Evolutionary conservation across 2,888 invertebrate species (phyloP).

Genomic region (Ectemnius continuus): DNA sequence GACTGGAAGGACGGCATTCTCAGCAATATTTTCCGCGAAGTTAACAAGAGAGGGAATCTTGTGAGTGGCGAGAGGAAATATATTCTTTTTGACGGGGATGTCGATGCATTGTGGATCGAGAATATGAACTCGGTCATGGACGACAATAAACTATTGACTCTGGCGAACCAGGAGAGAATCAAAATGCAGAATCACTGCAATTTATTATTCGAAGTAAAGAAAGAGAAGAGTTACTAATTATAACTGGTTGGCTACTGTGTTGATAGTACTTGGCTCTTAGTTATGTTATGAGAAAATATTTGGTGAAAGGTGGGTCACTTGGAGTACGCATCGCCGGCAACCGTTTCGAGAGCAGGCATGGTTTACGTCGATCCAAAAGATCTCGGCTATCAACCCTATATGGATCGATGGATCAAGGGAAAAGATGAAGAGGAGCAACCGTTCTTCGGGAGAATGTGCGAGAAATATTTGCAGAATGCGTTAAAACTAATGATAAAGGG

Average conservation of each 20-base stretch:
- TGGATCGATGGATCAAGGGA: slow-evolving; percentile 89
- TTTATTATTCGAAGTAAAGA: slow-evolving; percentile 88
- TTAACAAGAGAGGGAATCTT: slow-evolving; percentile 85
- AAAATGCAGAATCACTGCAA: slow-evolving; percentile 89
- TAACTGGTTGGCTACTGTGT: too few species aligned
- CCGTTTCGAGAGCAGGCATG: slow-evolving; percentile 95
- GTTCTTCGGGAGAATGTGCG: slow-evolving; percentile 82
- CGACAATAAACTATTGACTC: slow-evolving; percentile 92
- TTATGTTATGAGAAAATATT: neutral
- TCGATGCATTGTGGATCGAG: slow-evolving; percentile 97
- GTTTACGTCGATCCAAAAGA: slow-evolving; percentile 96
- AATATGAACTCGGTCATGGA: slow-evolving; percentile 99
- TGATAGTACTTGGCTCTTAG: neutral
- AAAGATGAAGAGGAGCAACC: slow-evolving; percentile 78
- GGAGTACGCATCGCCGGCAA: slow-evolving; percentile 94
- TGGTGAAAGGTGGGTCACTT: slow-evolving; percentile 87
- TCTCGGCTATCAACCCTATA: slow-evolving; percentile 90
- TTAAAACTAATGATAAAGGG: slow-evolving; percentile 87
- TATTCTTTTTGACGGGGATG: slow-evolving; percentile 95
- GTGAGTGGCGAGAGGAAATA: slow-evolving; percentile 86
- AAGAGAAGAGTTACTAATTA: too few species aligned
- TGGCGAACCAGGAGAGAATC: slow-evolving; percentile 94
- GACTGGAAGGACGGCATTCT: slow-evolving; percentile 97
- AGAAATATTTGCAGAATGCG: slow-evolving; percentile 86
- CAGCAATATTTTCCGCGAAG: slow-evolving; percentile 93